Evolutionary conservation across 1,140 invertebrate species (phyloP).

Genomic region (Campodea augens): DNA sequence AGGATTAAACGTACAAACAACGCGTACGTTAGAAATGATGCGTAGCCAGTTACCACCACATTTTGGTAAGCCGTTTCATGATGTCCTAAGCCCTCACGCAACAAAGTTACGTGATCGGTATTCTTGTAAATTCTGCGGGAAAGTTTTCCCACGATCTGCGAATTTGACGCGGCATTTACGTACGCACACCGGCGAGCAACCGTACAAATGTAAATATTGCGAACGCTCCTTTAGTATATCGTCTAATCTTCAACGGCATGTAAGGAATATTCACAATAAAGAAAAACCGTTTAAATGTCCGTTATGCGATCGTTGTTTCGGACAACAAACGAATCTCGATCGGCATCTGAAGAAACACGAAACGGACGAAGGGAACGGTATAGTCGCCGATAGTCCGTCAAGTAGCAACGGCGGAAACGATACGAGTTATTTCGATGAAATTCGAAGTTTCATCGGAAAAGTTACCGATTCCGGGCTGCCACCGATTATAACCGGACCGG

Average conservation of each 20-base stretch:
- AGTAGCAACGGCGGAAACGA: constrained; percentile 23
- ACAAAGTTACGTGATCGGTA: constrained; percentile 70
- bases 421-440: constrained; percentile 82
- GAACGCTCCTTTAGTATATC: constrained; percentile 97
- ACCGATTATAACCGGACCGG: too few species aligned
- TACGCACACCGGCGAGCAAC: constrained; percentile 96
- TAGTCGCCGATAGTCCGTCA: constrained; percentile 33
- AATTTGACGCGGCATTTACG: constrained; percentile 90
- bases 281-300: constrained; percentile 77
- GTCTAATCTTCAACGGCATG: constrained; percentile 94
- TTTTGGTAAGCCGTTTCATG: constrained; percentile 24
- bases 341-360: constrained; percentile 96
- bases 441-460: constrained; percentile 82
- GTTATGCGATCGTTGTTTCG: constrained; percentile 78
- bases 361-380: constrained; percentile 56
- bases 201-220: constrained; percentile 96
- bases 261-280: constrained; percentile 98
- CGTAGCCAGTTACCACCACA: constrained; percentile 22
- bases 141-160: constrained; percentile 91
- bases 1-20: constrained; percentile 16
- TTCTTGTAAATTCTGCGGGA: constrained; percentile 95
- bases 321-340: constrained; percentile 96
- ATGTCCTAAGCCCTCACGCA: constrained; percentile 25
- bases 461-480: constrained; percentile 34
- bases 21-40: constrained; percentile 27